phyloP scores from a whole-genome alignment of 2,797 vertebrate genomes.

The Sternotherus odoratus region DNA sequence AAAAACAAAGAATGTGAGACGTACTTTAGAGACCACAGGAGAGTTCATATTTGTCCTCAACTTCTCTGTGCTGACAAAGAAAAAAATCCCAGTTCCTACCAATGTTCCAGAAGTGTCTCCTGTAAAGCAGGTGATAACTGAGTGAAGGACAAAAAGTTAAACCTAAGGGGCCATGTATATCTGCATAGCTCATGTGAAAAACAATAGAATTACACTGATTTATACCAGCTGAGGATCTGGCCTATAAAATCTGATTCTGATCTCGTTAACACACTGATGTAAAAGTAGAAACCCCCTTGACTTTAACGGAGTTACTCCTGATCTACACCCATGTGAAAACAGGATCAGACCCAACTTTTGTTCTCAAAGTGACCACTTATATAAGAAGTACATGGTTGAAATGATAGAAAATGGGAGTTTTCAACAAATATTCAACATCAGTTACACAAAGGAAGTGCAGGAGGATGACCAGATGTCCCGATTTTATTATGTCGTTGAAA shows the following conservation, averaged over 20 bases:
- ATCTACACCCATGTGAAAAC: background rate
- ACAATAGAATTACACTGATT: background rate
- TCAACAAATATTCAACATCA: background rate
- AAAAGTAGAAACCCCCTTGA: background rate
- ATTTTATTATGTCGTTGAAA: background rate
- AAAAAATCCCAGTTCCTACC: background rate
- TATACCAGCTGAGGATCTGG: background rate
- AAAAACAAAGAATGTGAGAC: constrained; percentile 54
- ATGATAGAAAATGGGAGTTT: too few species aligned
- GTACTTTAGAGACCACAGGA: constrained; percentile 16
- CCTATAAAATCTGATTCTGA: background rate
- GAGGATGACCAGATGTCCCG: too few species aligned
- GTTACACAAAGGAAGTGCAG: constrained; percentile 8
- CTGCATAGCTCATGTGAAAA: background rate
- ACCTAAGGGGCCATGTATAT: background rate
- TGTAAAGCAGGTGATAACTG: background rate
- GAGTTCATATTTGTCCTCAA: background rate
- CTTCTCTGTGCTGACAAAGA: background rate
- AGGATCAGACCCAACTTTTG: background rate
- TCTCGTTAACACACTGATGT: background rate
- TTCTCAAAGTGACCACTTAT: too few species aligned
- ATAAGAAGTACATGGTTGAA: too few species aligned
- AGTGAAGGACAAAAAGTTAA: background rate
- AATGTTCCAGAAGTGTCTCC: background rate
- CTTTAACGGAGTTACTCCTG: background rate